These are phyloP conservation scores for Phrixothrix hirtus DNA, from an alignment of 2,888 invertebrate species.

Conservation along the genomic window DNA sequence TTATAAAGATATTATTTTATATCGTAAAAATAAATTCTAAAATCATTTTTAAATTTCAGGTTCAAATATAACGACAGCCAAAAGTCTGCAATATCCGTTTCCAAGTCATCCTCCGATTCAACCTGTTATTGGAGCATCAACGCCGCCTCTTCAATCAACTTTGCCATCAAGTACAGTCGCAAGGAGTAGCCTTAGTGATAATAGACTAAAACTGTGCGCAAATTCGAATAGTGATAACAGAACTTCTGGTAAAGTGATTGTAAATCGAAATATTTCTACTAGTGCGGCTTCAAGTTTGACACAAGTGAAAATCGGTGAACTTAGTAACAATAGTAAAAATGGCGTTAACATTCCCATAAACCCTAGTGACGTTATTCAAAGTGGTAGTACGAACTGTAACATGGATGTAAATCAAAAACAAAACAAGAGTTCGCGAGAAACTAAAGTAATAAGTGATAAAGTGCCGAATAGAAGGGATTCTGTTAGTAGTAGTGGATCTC, in stretches of 20 bases:
- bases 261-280: slow-evolving; percentile 47
- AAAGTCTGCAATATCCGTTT: slow-evolving; percentile 76
- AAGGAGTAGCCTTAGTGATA: slow-evolving; percentile 46
- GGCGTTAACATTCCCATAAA: slow-evolving; percentile 38
- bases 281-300: slow-evolving; percentile 41
- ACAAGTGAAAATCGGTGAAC: slow-evolving; percentile 36
- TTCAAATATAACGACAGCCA: slow-evolving; percentile 50
- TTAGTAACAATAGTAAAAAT: slow-evolving; percentile 32
- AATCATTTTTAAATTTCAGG: slow-evolving; percentile 8
- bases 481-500: slow-evolving; percentile 38
- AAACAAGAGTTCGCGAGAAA: slow-evolving; percentile 38
- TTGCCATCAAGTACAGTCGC: slow-evolving; percentile 41
- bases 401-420: slow-evolving; percentile 19
- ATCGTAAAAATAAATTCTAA: background rate
- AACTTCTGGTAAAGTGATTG: slow-evolving; percentile 48
- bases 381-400: slow-evolving; percentile 14
- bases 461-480: slow-evolving; percentile 43
- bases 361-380: slow-evolving; percentile 30
- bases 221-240: slow-evolving; percentile 48
- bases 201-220: slow-evolving; percentile 51
- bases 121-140: slow-evolving; percentile 42
- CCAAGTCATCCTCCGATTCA: slow-evolving; percentile 73
- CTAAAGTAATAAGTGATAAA: slow-evolving; percentile 45
- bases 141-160: slow-evolving; percentile 35
- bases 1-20: no score